A percentile compares a stretch with the other conserved stretches of the same genome.
phyloP scores from a whole-genome alignment of 2,888 invertebrate genomes.

The Penaeus monodon region DNA sequence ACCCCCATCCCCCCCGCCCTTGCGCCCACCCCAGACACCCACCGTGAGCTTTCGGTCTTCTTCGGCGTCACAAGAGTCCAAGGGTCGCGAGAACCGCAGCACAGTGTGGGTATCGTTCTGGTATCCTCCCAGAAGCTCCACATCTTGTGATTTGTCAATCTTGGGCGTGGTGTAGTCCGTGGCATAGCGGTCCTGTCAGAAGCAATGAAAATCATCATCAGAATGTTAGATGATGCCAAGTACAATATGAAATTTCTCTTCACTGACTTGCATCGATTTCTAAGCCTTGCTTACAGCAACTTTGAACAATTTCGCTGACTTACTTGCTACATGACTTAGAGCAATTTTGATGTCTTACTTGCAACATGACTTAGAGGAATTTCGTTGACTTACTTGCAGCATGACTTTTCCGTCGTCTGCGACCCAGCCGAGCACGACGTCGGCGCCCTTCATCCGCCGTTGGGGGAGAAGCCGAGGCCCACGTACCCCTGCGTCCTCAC shows the following conservation, averaged over 20 bases:
- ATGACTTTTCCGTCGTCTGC: slow-evolving; percentile 71
- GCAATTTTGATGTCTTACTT: too few species aligned
- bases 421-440: slow-evolving; percentile 92
- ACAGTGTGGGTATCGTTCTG: slow-evolving; percentile 90
- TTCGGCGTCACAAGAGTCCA: slow-evolving; percentile 83
- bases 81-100: slow-evolving; percentile 82
- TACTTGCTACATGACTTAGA: too few species aligned
- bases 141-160: slow-evolving; percentile 76
- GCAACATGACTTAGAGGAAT: too few species aligned
- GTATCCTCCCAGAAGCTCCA: slow-evolving; percentile 84
- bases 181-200: slow-evolving; percentile 44
- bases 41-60: slow-evolving; percentile 65
- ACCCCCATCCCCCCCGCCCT: too few species aligned
- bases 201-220: too few species aligned
- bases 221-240: too few species aligned
- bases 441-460: slow-evolving; percentile 85
- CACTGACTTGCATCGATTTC: too few species aligned
- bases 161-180: slow-evolving; percentile 30
- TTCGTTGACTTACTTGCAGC: slow-evolving; percentile 69
- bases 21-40: neutral
- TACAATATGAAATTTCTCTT: too few species aligned
- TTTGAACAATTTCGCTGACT: neutral
- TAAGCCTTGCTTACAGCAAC: too few species aligned
- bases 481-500: slow-evolving; percentile 82
- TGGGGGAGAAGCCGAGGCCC: slow-evolving; percentile 87